A percentile compares a stretch with the other conserved stretches of the same genome.
Evolutionary conservation across 2,113 vertebrate species (phyloP).

Genomic region (Empidonax alnorum): DNA sequence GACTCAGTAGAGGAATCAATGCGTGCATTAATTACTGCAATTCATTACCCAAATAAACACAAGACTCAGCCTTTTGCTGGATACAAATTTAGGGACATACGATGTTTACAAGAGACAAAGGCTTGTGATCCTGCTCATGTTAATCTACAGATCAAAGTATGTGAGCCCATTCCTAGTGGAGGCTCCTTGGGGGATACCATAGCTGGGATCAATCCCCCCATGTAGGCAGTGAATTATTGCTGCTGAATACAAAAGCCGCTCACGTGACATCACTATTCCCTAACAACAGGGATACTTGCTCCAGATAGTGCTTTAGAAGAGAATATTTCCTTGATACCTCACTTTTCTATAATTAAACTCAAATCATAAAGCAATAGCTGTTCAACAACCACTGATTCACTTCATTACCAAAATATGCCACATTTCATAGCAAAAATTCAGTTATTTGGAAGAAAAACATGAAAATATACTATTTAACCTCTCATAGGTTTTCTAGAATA

Average conservation of each 20-base stretch:
- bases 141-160: constrained; percentile 90
- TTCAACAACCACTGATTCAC: constrained; percentile 64
- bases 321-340: constrained; percentile 78
- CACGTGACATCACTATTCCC: constrained; percentile 83
- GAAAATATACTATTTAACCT: constrained; percentile 55
- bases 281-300: constrained; percentile 78
- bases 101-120: constrained; percentile 89
- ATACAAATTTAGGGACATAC: constrained; percentile 84
- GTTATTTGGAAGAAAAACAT: constrained; percentile 50
- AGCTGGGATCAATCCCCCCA: constrained; percentile 85
- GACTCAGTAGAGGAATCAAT: constrained; percentile 91
- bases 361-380: constrained; percentile 72
- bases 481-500: constrained; percentile 49
- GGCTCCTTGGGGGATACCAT: constrained; percentile 84
- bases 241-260: constrained; percentile 90
- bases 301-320: constrained; percentile 76
- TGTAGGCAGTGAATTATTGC: constrained; percentile 92
- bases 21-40: constrained; percentile 95
- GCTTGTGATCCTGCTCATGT: constrained; percentile 83
- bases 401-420: constrained; percentile 65
- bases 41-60: constrained; percentile 98
- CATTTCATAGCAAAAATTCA: constrained; percentile 25
- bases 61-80: constrained; percentile 86
- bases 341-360: constrained; percentile 75
- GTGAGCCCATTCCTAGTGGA: constrained; percentile 81